phyloP scores from a whole-genome alignment of 2,113 vertebrate species.

The Megaceryle torquata region DNA sequence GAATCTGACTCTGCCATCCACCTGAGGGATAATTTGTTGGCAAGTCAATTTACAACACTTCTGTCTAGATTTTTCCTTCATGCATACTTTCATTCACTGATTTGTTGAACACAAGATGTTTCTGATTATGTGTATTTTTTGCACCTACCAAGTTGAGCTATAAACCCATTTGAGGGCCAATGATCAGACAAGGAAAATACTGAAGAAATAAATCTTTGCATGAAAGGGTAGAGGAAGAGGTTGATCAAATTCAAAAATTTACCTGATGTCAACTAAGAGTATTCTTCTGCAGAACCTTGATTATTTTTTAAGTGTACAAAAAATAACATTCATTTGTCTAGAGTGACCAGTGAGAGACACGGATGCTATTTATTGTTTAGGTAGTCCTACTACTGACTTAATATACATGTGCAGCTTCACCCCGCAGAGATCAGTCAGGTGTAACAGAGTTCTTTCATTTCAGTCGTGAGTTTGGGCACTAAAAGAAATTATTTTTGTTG shows the following conservation, averaged over 20 bases:
- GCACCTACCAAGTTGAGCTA: not conserved
- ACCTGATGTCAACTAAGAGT: not conserved
- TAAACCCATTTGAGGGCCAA: not conserved
- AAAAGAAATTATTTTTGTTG: not conserved
- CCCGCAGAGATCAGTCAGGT: not conserved
- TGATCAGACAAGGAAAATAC: not conserved
- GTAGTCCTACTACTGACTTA: not conserved
- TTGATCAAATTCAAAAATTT: not conserved
- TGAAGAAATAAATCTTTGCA: not conserved
- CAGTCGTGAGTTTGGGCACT: not conserved
- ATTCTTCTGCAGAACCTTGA: not conserved
- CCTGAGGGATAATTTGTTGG: not conserved
- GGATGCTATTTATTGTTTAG: not conserved
- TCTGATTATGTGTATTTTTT: not conserved
- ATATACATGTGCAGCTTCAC: not conserved
- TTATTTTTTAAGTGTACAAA: not conserved
- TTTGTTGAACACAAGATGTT: not conserved
- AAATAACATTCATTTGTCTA: not conserved
- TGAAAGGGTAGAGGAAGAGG: not conserved
- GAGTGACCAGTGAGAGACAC: not conserved
- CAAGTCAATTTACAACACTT: not conserved
- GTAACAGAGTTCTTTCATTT: not conserved
- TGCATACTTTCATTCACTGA: not conserved
- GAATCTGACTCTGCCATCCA: not conserved
- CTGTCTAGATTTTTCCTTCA: not conserved